These are phyloP conservation scores for Tetranychus cinnabarinus DNA, from an alignment of 1,140 invertebrate genomes.

Conservation along the genomic window DNA sequence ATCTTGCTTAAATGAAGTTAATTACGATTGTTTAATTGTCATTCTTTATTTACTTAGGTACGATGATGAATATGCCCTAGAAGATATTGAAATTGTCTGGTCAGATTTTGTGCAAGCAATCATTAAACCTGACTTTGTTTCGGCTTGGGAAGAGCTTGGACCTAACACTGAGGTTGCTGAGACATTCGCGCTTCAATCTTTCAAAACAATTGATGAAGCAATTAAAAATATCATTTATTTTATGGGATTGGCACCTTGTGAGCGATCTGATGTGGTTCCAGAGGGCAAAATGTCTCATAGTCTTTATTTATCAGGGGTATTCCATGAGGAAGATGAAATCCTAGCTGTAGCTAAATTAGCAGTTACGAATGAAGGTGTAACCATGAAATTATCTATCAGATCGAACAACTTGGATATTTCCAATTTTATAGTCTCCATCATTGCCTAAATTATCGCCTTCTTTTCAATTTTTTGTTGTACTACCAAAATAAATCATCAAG, in stretches of 20 bases:
- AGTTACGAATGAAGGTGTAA: constrained; percentile 34
- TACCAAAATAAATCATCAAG: too few relatives aligned
- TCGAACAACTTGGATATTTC: constrained; percentile 34
- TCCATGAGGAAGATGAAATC: constrained; percentile 66
- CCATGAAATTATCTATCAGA: constrained; percentile 41
- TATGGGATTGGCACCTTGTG: constrained; percentile 62
- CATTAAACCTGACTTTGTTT: constrained; percentile 39
- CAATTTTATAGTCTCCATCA: constrained; percentile 58
- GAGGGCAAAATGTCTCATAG: constrained; percentile 57
- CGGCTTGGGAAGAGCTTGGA: constrained; percentile 44
- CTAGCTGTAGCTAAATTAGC: constrained; percentile 61
- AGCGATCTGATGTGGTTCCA: constrained; percentile 58
- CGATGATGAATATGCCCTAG: constrained; percentile 57
- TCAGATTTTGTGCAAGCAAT: constrained; percentile 75
- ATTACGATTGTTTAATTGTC: not conserved
- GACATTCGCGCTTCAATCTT: constrained; percentile 59
- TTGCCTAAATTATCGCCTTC: constrained; percentile 18
- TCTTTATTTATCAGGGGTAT: constrained; percentile 52
- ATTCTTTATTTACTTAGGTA: constrained; percentile 7
- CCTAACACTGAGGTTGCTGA: constrained; percentile 58
- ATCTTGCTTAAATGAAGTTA: not conserved
- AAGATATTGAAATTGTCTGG: constrained; percentile 72
- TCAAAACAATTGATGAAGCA: constrained; percentile 56
- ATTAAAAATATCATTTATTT: constrained; percentile 64
- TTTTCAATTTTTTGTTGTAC: too few relatives aligned